Percentiles rank a stretch among this genome's conserved stretches.
Conservation (phyloP, 2,888 invertebrate genomes). For the Zootermopsis nevadensis region DNA sequence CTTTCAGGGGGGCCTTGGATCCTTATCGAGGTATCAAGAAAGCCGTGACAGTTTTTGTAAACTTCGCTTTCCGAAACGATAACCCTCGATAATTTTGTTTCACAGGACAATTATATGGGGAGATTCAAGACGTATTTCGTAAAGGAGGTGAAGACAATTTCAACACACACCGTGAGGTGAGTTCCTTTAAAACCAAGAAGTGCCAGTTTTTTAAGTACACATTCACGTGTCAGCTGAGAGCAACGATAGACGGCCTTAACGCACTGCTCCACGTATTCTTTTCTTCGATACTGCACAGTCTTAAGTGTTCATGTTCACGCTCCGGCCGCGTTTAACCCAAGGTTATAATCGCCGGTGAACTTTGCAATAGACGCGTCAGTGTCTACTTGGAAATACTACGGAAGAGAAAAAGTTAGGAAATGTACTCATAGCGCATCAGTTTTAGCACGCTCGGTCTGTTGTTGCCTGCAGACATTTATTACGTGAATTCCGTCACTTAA, state of each 20-base stretch:
- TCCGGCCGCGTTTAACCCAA: not conserved
- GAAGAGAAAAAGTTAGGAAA: no score
- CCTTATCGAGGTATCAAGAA: not conserved
- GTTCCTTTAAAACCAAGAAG: not conserved
- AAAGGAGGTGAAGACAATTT: conserved; percentile 59
- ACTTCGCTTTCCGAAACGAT: no score
- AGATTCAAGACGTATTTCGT: conserved; percentile 66
- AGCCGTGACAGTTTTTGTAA: not conserved
- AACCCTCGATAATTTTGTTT: not conserved
- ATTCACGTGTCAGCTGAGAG: not conserved
- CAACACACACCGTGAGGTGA: not conserved
- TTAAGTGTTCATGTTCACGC: not conserved
- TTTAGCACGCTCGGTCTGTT: no score
- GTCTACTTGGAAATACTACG: no score
- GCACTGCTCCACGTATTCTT: not conserved
- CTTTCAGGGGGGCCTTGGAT: not conserved
- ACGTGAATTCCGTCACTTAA: no score
- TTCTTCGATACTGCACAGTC: not conserved
- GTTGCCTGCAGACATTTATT: no score
- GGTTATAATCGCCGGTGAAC: not conserved
- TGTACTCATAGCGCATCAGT: no score
- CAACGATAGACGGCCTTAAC: not conserved
- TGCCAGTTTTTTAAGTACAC: not conserved
- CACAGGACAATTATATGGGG: conserved; percentile 66
- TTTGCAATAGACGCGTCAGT: not conserved